Evolutionary conservation across 2,113 vertebrate genomes (phyloP), one percentile per base, ranked within the genome.

Genomic region (Aythya baeri): DNA sequence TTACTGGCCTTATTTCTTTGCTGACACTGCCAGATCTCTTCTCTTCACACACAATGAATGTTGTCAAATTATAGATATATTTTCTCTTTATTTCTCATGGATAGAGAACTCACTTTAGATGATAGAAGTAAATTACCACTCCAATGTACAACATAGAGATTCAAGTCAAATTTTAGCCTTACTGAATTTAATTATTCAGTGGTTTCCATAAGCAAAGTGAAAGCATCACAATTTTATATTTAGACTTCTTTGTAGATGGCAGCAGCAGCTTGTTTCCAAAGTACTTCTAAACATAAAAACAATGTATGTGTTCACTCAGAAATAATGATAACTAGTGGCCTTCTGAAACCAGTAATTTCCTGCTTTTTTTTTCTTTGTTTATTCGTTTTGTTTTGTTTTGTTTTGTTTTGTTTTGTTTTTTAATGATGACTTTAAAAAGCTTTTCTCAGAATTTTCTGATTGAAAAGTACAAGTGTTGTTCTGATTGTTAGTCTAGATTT

Each of bases 161-260:
- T 97, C 87, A 95, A 95, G 97, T 97, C 94, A 98, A 25, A 7
- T 15, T 61, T 62, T 62, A 23, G 23, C 32, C n/a, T 36, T 25
- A 25, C 9, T 36, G 34, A 97, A 86, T 95, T 99, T 98, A 99
- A 98, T 98, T 98, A 98, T 99, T 99, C 98, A 98, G 96, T 89
- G 96, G 80, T 95, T 94, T 44, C 97, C 96, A 98, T 98, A 98
- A 98, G 97, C 94, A 98, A 98, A 98, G 96, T 91, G 96, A 97
- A 97, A 97, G 94, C 95, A 63, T 97, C 85, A 96, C 46, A 66
- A 98, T 98, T 98, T 98, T 99, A 98, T 98, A 98, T 98, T 98
- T 98, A 98, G 97, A 97, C 89, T 97, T 96, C 89, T 91, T 95
- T 97, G 92, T 97, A 98, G 96, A 97, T 68, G 97, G 85, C 72